Base-by-base conservation (phyloP, 2,797 vertebrate species). In the Arrhamphus sclerolepis region DNA sequence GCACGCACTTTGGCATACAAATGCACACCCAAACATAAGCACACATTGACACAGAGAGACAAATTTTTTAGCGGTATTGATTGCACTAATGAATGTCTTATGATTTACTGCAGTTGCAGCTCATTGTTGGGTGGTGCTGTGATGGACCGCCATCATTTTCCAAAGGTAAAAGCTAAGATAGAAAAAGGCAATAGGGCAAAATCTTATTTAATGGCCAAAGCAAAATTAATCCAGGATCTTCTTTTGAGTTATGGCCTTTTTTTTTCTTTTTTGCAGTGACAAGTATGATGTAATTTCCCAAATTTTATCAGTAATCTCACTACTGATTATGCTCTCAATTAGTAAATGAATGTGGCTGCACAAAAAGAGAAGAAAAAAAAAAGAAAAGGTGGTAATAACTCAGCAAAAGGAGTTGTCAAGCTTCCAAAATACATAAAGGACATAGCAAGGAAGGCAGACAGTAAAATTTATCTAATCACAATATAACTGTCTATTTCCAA, bases 401-500 rank as follows among this genome's bases (percentile, higher is more conserved):
- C 72, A 76, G 66, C 61, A 54, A 83, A 72, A 67, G 60, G 63
- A 81, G 70, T 81, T 88, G 86, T 84, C 83, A 78, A 42, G 79
- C 78, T 72, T 89, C 86, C 87, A 89, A 91, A 89, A 86, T 83
- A 87, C 86, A 85, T 87, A 89, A 88, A 82, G 83, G 88, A 86
- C 77, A 56, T 26, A 66, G 75, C 63, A 77, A 80, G 72, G 66
- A 31, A 73, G 72, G 67, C 47, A 81, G 85, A 82, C 75, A 54
- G 78, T 82, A 77, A 87, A 56, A 81, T 63, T 8, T 54, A 56
- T 81, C 72, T 70, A 78, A 88, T 89, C 80, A 82, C 71, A 76
- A 79, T 83, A 75, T 85, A 86, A 87, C 72, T 77, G 79, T 82
- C 83, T 74, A 20, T 80, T 81, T 76, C 57, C 55, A 70, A 73